Evolutionary conservation across 2,888 invertebrate genomes (phyloP).

Genomic region (Arctia plantaginis): DNA sequence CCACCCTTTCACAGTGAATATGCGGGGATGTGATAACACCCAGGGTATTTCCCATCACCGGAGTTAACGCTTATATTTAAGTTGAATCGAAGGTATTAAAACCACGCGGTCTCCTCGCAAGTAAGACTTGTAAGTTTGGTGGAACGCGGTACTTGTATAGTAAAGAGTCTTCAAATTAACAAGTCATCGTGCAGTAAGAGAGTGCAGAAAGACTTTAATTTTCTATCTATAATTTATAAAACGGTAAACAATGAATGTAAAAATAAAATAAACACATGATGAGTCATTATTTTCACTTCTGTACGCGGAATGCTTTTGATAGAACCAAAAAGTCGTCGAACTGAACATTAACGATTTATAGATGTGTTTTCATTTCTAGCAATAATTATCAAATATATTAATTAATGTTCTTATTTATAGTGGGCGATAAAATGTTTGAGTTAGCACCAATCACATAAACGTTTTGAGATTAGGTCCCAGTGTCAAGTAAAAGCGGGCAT

Average conservation of each 20-base stretch:
- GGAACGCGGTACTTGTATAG: background rate
- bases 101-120: background rate
- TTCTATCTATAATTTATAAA: background rate
- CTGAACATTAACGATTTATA: slow-evolving; percentile 44
- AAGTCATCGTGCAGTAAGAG: background rate
- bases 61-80: too few species aligned
- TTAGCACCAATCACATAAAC: slow-evolving; percentile 36
- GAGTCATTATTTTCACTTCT: background rate
- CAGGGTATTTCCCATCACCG: too few species aligned
- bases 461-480: slow-evolving; percentile 15
- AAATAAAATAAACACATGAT: background rate
- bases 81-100: background rate
- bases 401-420: slow-evolving; percentile 68
- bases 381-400: slow-evolving; percentile 68
- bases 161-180: background rate
- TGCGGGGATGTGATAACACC: too few species aligned
- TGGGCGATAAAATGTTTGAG: slow-evolving; percentile 59
- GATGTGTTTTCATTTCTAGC: slow-evolving; percentile 58
- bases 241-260: background rate
- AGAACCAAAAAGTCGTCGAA: slow-evolving; percentile 55
- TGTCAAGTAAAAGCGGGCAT: slow-evolving; percentile 20
- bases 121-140: background rate
- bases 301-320: background rate
- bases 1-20: too few species aligned
- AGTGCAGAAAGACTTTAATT: background rate